A percentile compares a stretch with the other conserved stretches of the same genome.
These are phyloP conservation scores for Volucella zonaria DNA, from an alignment of 2,888 invertebrate species.

Conservation along the genomic window DNA sequence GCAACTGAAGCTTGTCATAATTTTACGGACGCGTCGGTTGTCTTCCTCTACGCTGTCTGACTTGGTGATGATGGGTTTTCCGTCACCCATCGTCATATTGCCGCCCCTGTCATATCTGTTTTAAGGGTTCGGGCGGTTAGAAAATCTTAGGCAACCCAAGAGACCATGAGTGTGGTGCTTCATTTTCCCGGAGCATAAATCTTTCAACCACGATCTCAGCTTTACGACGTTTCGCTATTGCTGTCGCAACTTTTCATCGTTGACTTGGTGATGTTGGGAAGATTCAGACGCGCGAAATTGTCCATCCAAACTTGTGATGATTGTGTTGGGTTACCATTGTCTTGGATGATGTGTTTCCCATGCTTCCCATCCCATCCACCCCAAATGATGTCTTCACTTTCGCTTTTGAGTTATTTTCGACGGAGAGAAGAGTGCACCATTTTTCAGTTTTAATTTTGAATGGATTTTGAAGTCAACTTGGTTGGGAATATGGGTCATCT, in stretches of 20 bases:
- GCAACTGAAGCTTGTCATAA: slow-evolving; percentile 14
- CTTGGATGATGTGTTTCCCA: background rate
- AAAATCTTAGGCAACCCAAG: background rate
- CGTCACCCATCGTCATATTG: background rate
- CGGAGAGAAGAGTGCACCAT: background rate
- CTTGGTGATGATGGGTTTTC: background rate
- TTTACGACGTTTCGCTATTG: background rate
- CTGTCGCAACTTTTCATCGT: background rate
- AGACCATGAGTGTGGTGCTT: background rate
- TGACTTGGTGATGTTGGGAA: slow-evolving; percentile 1
- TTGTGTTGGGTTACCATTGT: no score
- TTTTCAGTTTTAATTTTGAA: slow-evolving; percentile 4
- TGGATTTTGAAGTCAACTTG: slow-evolving; percentile 26
- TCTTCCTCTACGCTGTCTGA: background rate
- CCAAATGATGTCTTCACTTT: slow-evolving; percentile 29
- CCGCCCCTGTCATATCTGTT: background rate
- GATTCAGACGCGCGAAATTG: slow-evolving; percentile 18
- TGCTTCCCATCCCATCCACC: slow-evolving; percentile 23
- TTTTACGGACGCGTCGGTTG: background rate
- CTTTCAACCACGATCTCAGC: background rate
- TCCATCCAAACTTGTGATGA: background rate
- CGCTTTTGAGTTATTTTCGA: slow-evolving; percentile 13
- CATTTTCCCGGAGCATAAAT: slow-evolving; percentile 24
- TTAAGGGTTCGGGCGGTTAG: background rate
- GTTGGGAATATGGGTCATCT: slow-evolving; percentile 41